Evolutionary conservation across 2,888 invertebrate species (phyloP).

Genomic region (Theretra japonica): DNA sequence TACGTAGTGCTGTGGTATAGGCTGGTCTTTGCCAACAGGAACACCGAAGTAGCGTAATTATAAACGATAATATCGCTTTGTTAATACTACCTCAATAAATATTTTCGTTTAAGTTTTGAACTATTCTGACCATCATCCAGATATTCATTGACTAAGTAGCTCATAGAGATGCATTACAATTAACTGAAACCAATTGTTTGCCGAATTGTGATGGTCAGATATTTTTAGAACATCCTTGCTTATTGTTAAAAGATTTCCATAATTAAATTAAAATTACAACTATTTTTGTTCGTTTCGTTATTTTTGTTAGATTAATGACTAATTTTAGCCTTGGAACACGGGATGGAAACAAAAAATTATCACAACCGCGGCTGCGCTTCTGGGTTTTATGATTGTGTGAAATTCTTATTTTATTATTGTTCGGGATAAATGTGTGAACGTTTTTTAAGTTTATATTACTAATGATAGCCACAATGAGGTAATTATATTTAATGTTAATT

Average conservation of each 20-base stretch:
- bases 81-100: background rate
- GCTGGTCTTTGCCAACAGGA: too few species aligned
- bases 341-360: conserved; percentile 7
- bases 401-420: conserved; percentile 37
- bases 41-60: too few species aligned
- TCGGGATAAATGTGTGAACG: conserved; percentile 48
- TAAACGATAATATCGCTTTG: too few species aligned
- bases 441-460: conserved; percentile 44
- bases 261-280: background rate
- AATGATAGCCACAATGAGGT: conserved; percentile 46
- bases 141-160: background rate
- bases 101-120: background rate
- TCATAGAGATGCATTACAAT: background rate
- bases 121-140: background rate
- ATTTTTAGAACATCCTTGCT: background rate
- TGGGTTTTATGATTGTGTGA: conserved; percentile 58
- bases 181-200: background rate
- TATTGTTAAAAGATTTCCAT: background rate
- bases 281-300: background rate
- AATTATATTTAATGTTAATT: conserved; percentile 37
- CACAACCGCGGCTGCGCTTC: conserved; percentile 42
- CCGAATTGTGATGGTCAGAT: background rate
- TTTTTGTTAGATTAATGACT: background rate
- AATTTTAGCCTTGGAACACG: conserved; percentile 9
- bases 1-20: too few species aligned